These are phyloP conservation scores for Synaphobranchus kaupii DNA, from an alignment of 2,797 vertebrate genomes.

Conservation along the genomic window DNA sequence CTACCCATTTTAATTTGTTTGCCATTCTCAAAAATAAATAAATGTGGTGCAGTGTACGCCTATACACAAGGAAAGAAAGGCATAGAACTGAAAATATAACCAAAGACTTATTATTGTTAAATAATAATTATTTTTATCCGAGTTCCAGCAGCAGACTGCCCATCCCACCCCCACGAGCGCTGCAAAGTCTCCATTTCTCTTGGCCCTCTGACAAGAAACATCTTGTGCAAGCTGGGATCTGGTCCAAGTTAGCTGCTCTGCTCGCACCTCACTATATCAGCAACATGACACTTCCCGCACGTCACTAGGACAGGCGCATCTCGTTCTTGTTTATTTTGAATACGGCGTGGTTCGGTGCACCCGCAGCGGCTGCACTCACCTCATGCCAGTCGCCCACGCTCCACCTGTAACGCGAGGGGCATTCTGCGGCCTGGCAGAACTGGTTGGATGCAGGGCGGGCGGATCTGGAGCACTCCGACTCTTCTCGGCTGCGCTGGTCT, in stretches of 20 bases:
- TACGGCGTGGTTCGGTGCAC: constrained; percentile 29
- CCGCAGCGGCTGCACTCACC: constrained; percentile 69
- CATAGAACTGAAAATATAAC: too few relatives aligned
- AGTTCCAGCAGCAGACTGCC: constrained; percentile 52
- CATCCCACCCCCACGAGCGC: constrained; percentile 31
- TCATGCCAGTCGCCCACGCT: constrained; percentile 82
- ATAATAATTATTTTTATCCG: constrained; percentile 42
- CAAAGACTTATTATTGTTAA: background rate
- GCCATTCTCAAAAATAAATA: background rate
- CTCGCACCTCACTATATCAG: constrained; percentile 49
- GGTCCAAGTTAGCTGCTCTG: constrained; percentile 37
- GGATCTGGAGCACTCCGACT: constrained; percentile 71
- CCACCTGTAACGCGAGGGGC: constrained; percentile 78
- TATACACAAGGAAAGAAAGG: background rate
- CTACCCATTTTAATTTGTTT: background rate
- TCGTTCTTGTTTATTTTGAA: constrained; percentile 39
- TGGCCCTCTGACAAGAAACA: constrained; percentile 39
- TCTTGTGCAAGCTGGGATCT: constrained; percentile 36
- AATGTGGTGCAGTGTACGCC: background rate
- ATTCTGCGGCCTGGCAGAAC: constrained; percentile 74
- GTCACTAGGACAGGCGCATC: constrained; percentile 30
- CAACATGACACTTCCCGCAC: constrained; percentile 38
- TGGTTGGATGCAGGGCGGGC: constrained; percentile 73
- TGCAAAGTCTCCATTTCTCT: constrained; percentile 29
- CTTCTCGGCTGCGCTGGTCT: constrained; percentile 59